Base-by-base conservation (phyloP, 2,888 invertebrate genomes). In the Limnephilus rhombicus region DNA sequence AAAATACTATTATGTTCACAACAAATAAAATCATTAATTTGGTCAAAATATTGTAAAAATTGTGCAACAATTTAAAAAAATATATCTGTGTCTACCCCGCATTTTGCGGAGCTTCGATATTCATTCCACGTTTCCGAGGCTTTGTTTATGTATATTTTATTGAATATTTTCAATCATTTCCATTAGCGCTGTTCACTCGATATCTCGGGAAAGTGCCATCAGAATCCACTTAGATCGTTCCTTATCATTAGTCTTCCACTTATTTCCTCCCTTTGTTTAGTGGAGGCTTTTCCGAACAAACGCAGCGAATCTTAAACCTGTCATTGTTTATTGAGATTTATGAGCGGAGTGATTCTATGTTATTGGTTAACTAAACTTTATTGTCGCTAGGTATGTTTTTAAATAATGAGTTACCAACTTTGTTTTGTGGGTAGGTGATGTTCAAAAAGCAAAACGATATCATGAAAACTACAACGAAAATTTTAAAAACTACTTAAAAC, bases 131-230 rank as follows among this genome's bases (percentile, higher is more conserved):
- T n/a, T 68, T 24, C n/a, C 68, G 68, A 68, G 9, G 68, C 24
- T 68, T 68, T 24, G 68, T 68, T 68, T 68, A 68, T 68, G 24
- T 68, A 68, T 68, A 68, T 68, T 68, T 68, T 68, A 83, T 83
- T 34, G 37, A 83, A 83, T 24, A 34, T 83, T 83, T 83, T 83
- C 83, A 37, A 37, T 83, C 83, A 12, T 86, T 45, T 89, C 89
- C 80, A 89, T 89, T 80, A 89, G 37, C 89, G n/a, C 41, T 37
- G 89, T 24, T 89, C 80, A 80, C 80, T 80, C 80, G 89, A 89
- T 89, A 80, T 89, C 80, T 80, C 34, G 24, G 18, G 80, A 80
- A 80, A 80, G 89, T 89, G 68, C 80, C 31, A 11, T 80, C 37
- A 89, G 41, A 80, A 89, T 18, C 89, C 89, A 89, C 80, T 89